Evolutionary conservation across 1,140 invertebrate species (phyloP).

Genomic region (Vanessa atalanta): DNA sequence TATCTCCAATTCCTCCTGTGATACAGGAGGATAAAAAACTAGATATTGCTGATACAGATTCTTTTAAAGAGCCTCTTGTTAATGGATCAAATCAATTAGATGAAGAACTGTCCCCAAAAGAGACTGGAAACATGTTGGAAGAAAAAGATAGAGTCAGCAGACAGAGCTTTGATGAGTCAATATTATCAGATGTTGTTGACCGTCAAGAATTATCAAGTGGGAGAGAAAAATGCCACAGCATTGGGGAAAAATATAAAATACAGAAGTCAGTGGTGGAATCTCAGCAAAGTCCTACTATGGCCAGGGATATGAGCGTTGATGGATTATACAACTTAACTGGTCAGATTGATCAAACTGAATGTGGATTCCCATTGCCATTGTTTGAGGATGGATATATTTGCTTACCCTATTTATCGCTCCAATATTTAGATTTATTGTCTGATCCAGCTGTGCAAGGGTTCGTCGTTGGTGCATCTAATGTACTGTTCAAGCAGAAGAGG

Average conservation of each 20-base stretch:
- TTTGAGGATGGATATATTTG: slow-evolving; percentile 97
- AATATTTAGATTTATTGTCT: slow-evolving; percentile 95
- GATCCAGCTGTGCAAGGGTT: slow-evolving; percentile 95
- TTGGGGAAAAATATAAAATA: slow-evolving; percentile 77
- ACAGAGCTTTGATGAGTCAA: slow-evolving; percentile 73
- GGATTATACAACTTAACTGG: slow-evolving; percentile 78
- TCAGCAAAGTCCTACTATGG: slow-evolving; percentile 77
- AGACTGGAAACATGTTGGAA: slow-evolving; percentile 69
- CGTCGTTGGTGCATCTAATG: slow-evolving; percentile 97
- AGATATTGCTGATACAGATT: slow-evolving; percentile 53
- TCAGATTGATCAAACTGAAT: slow-evolving; percentile 86
- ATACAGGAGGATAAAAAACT: slow-evolving; percentile 71
- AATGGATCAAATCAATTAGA: slow-evolving; percentile 65
- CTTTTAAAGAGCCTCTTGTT: slow-evolving; percentile 57
- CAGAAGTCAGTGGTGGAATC: slow-evolving; percentile 69
- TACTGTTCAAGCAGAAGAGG: slow-evolving; percentile 97
- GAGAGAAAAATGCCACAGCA: slow-evolving; percentile 78
- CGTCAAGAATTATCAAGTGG: slow-evolving; percentile 58
- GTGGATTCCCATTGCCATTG: slow-evolving; percentile 93
- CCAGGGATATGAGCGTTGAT: slow-evolving; percentile 80
- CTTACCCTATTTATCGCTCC: slow-evolving; percentile 97
- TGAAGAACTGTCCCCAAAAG: slow-evolving; percentile 68
- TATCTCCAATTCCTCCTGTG: slow-evolving; percentile 87
- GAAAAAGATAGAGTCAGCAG: slow-evolving; percentile 74
- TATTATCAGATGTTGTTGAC: slow-evolving; percentile 63